Percentiles rank a stretch among this genome's conserved stretches.
Evolutionary conservation across 2,113 vertebrate genomes (phyloP).

Genomic region (Hymenochirus boettgeri): DNA sequence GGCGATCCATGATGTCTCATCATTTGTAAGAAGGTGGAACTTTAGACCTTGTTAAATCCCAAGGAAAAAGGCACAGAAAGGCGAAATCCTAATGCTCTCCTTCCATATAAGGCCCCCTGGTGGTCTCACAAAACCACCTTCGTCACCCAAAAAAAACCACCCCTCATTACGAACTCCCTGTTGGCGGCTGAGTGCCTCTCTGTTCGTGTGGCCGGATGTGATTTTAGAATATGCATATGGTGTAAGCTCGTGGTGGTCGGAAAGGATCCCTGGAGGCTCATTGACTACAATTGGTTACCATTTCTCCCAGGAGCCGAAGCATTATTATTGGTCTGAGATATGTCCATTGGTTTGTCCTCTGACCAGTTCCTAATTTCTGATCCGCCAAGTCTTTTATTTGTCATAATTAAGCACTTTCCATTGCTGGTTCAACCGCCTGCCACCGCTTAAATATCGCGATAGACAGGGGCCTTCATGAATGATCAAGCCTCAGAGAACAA

Average conservation of each 20-base stretch:
- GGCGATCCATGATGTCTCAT: background rate
- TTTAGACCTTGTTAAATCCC: background rate
- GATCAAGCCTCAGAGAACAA: slow-evolving; percentile 76
- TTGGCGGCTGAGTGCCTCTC: slow-evolving; percentile 75
- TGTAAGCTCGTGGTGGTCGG: slow-evolving; percentile 95
- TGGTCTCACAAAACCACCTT: slow-evolving; percentile 89
- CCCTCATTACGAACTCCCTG: slow-evolving; percentile 98
- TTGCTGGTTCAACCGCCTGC: slow-evolving; percentile 98
- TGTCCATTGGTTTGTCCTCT: slow-evolving; percentile 78
- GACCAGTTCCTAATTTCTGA: slow-evolving; percentile 70
- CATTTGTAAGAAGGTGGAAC: background rate
- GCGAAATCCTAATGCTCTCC: slow-evolving; percentile 14
- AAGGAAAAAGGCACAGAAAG: background rate
- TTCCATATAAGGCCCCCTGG: slow-evolving; percentile 62
- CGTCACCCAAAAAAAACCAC: no score
- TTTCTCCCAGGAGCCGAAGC: slow-evolving; percentile 72
- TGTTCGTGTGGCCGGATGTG: slow-evolving; percentile 88
- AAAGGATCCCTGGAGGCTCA: slow-evolving; percentile 64
- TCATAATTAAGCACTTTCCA: slow-evolving; percentile 98
- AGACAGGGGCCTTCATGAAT: slow-evolving; percentile 97
- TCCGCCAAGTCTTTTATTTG: slow-evolving; percentile 88
- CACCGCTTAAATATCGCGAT: slow-evolving; percentile 96
- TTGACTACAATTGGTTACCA: slow-evolving; percentile 51
- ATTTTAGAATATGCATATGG: slow-evolving; percentile 94
- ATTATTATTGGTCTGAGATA: slow-evolving; percentile 66